Evolutionary conservation across 2,888 invertebrate genomes (phyloP), one percentile per base, ranked within the genome.

Genomic region (Pristionchus mayeri): DNA sequence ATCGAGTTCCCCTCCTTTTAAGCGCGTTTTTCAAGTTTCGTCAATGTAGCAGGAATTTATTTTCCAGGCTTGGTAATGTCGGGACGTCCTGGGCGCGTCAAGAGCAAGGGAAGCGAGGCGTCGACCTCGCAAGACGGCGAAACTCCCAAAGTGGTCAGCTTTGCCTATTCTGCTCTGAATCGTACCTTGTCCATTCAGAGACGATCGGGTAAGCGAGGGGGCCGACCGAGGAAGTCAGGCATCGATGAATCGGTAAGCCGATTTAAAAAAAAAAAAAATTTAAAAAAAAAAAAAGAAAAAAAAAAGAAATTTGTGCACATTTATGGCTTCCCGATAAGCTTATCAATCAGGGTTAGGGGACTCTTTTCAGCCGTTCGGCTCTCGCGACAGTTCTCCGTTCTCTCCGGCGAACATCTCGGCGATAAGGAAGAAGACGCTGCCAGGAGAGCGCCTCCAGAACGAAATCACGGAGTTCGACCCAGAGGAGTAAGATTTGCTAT

Each of bases 61-160:
- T 67, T 2, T 4, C 37, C 40, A 71, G n/a, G 71, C 4, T 2
- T n/a, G 11, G 24, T n/a, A 21, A 71, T 71, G 34, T 21, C 37
- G 71, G 71, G 71, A n/a, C 40, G 71, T n/a, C 40, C 40, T 9
- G 71, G 71, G 7, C 71, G 71, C n/a, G 18, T 44, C 7, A 40
- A 40, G 40, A 71, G 71, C 40, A 71, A 71, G 44, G 71, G 71
- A 21, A 71, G 71, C 44, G 71, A 71, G 18, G 71, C 71, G 24
- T 71, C 71, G 44, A 44, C 71, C 9, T 71, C 71, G 6, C 71
- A 71, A 71, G 71, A 71, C 44, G 71, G 71, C n/a, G 71, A 71
- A 21, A 71, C 71, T 18, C 71, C 71, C 0, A 71, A 44, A 44
- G 3, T 24, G 44, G 71, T 40, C 0, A 3, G 44, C 21, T 63